Conservation (phyloP, 2,797 vertebrate genomes). For the Myiotriccus ornatus region DNA sequence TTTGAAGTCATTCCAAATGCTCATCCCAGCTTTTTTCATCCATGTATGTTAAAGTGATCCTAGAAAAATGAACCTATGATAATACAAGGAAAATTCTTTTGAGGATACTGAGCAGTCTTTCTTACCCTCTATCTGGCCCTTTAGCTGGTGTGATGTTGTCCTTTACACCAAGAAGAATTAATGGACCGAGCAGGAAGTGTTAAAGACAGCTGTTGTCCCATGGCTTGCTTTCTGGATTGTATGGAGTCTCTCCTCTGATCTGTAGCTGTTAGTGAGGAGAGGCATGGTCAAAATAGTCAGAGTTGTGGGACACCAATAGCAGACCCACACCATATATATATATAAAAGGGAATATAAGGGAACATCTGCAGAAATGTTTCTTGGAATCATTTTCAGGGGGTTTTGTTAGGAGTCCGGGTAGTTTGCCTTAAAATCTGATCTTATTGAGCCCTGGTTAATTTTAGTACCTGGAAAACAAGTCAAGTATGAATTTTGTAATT, state of each 20-base stretch:
- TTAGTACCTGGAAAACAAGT: background rate
- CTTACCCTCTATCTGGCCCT: background rate
- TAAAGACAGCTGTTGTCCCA: background rate
- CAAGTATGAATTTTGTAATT: background rate
- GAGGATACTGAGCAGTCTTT: background rate
- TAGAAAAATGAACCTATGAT: background rate
- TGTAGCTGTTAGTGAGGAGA: background rate
- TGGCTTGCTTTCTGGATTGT: background rate
- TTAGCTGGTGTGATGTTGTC: background rate
- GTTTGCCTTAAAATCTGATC: background rate
- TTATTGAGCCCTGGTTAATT: background rate
- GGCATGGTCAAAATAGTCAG: background rate
- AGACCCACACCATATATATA: background rate
- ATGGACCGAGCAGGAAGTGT: accelerated
- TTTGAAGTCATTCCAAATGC: background rate
- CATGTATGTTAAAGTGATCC: background rate
- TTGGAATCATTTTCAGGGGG: background rate
- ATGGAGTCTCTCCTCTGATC: background rate
- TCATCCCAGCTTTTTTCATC: background rate
- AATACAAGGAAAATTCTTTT: background rate
- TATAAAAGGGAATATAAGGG: background rate
- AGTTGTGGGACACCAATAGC: background rate
- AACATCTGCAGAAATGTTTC: background rate
- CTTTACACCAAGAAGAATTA: background rate
- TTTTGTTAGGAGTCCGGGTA: background rate